Evolutionary conservation across 2,797 vertebrate genomes (phyloP).

Genomic region (Arremon brunneinucha): DNA sequence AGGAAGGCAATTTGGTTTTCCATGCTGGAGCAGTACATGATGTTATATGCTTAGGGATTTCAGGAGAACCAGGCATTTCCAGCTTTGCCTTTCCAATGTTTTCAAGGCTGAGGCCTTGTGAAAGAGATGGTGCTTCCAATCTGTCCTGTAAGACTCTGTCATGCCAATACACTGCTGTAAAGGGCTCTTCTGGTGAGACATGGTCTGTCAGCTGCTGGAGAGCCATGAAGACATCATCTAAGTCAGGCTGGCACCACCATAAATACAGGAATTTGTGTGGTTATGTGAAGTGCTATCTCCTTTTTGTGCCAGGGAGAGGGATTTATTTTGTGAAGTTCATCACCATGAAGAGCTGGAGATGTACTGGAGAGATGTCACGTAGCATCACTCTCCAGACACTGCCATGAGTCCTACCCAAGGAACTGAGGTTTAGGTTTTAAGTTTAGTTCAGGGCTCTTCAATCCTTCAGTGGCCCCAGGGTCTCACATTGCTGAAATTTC

Average conservation of each 20-base stretch:
- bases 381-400: not conserved
- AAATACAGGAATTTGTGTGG: not conserved
- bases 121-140: not conserved
- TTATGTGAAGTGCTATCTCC: not conserved
- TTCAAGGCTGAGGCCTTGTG: not conserved
- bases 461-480: not conserved
- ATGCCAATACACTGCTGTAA: not conserved
- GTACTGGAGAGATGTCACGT: accelerated
- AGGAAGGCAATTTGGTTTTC: not conserved
- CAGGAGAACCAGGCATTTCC: not conserved
- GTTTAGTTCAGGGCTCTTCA: not conserved
- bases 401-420: accelerated
- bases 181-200: not conserved
- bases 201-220: not conserved
- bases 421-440: not conserved
- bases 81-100: not conserved
- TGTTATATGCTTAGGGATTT: not conserved
- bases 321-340: not conserved
- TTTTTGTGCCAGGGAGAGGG: not conserved
- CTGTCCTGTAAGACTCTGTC: not conserved
- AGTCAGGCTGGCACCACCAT: not conserved
- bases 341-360: not conserved
- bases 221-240: not conserved
- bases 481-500: not conserved
- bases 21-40: not conserved